These are phyloP conservation scores for Melitaea cinxia DNA, from an alignment of 1,140 invertebrate species.

Conservation along the genomic window DNA sequence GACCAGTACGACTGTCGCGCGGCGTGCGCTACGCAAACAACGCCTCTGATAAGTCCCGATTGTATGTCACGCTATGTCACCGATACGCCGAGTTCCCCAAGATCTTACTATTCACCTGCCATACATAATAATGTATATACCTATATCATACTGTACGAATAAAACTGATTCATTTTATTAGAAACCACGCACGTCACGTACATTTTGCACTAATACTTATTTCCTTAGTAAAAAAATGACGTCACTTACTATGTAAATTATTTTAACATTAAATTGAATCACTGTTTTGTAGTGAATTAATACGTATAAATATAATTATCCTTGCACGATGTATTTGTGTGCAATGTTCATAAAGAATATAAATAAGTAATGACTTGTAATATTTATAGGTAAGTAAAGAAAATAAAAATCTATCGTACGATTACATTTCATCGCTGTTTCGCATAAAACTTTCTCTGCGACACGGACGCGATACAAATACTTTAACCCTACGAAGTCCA, in stretches of 20 bases:
- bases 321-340: neutral
- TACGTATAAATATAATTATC: neutral
- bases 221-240: neutral
- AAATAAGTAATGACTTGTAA: too few species aligned
- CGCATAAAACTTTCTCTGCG: conserved; percentile 20
- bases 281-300: neutral
- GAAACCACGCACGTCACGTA: neutral
- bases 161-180: neutral
- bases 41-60: conserved; percentile 74
- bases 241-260: neutral
- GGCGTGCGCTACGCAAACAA: conserved; percentile 71
- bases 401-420: neutral
- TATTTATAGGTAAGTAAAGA: too few species aligned
- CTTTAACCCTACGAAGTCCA: conserved; percentile 1
- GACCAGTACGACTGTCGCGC: conserved; percentile 67
- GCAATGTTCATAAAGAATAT: too few species aligned
- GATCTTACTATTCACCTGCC: conserved; percentile 19
- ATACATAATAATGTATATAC: conserved; percentile 1
- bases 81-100: conserved; percentile 46
- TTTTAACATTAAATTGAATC: neutral
- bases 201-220: neutral
- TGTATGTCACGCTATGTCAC: conserved; percentile 73
- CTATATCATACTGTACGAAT: too few species aligned
- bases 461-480: conserved; percentile 13
- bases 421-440: conserved; percentile 17